These are phyloP conservation scores for Metalampra italica DNA, from an alignment of 2,888 invertebrate species.

Conservation along the genomic window DNA sequence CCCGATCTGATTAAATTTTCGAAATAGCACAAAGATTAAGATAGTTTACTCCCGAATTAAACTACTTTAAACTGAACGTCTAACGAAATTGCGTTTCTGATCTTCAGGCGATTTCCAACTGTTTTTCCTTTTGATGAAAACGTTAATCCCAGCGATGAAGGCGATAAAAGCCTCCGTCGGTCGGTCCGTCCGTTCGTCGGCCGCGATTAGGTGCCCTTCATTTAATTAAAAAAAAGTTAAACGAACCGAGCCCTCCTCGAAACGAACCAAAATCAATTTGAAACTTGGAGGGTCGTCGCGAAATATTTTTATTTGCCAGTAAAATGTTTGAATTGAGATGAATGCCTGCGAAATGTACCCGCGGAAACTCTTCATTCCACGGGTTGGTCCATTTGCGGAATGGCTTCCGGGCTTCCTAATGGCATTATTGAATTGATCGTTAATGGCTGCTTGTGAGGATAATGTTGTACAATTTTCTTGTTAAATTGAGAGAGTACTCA, in stretches of 20 bases:
- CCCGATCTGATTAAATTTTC: too few relatives aligned
- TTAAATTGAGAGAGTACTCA: too few relatives aligned
- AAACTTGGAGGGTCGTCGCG: slow-evolving; percentile 43
- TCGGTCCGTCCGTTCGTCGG: slow-evolving; percentile 13
- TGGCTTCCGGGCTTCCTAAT: background rate
- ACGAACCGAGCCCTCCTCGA: slow-evolving; percentile 47
- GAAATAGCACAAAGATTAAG: too few relatives aligned
- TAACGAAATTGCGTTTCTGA: slow-evolving; percentile 2
- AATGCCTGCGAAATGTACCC: slow-evolving; percentile 25
- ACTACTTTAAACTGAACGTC: background rate
- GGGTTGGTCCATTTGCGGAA: slow-evolving; percentile 3
- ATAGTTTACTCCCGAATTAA: too few relatives aligned
- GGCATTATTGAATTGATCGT: background rate
- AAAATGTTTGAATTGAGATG: slow-evolving; percentile 32
- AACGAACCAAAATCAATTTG: slow-evolving; percentile 57
- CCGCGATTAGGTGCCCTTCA: slow-evolving; percentile 48
- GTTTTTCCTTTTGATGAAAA: background rate
- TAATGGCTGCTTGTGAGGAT: too few relatives aligned
- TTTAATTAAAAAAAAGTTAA: slow-evolving; percentile 72
- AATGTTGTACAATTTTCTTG: too few relatives aligned
- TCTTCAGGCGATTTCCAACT: too few relatives aligned
- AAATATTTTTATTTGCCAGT: slow-evolving; percentile 43
- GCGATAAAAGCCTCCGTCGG: slow-evolving; percentile 26
- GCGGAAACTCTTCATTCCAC: slow-evolving; percentile 3
- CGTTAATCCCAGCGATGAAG: slow-evolving; percentile 17